Base-by-base conservation (phyloP, 2,888 invertebrate genomes). In the Peribatodes rhomboidaria region DNA sequence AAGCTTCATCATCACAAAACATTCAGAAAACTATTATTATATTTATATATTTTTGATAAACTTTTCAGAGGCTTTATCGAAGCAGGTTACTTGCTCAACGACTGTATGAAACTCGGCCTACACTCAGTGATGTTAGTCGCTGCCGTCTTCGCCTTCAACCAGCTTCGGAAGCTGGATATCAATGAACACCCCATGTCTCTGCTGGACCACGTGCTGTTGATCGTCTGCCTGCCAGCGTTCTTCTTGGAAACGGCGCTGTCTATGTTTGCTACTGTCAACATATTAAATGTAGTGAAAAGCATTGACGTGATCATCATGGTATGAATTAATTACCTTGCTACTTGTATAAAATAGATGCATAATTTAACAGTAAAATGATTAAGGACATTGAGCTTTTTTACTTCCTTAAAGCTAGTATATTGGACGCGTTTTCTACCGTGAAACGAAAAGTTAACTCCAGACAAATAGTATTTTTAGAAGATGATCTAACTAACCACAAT, bases 151-250 rank as follows among this genome's bases (percentile, higher is more conserved):
- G 95, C 95, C 0, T 96, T 95, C 81, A 89, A 93, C 63, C 95
- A 96, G 83, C 94, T 96, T 31, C 92, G 94, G 2, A 94, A 94
- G 75, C 83, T 96, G 65, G 96, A 96, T 76, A 90, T 96, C 61
- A 96, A 95, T 76, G 93, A 92, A 63, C 94, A 95, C 65, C 94
- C 95, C 2, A 93, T 95, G 42, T 95, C 95, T 0, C 83, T 95
- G 11, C 90, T 96, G 31, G 96, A 97, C 73, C 96, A 96, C 74
- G 93, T 96, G 1, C 86, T 96, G 0, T 90, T 96, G 0, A 95
- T 96, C 76, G 94, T 96, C 56, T 96, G 96, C 66, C 87, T 96
- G 16, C 96, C 96, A 0, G 96, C 96, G n/a, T 96, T 96, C 87
- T 96, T 96, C 78, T 87, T 96, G 73, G 95, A 96, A 77, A 95